Evolutionary conservation across 2,888 invertebrate species (phyloP), one percentile per base, ranked within the genome.

Genomic region (Tachina grossa): DNA sequence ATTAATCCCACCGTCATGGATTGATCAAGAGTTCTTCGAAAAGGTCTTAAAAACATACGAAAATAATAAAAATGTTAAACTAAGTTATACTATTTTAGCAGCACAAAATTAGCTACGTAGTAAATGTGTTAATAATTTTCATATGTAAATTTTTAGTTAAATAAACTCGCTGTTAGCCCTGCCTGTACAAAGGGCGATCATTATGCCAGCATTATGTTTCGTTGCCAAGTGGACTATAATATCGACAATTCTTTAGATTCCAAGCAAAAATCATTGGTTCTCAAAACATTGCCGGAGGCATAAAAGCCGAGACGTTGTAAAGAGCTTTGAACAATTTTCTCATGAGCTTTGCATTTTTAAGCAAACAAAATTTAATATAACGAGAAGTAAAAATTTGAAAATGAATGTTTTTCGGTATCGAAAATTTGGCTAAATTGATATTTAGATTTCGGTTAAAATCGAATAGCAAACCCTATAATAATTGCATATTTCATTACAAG

Each of bases 161-260:
- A 49, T 8, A 39, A 74, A 22, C 22, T 80, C 1, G 74, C 66
- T 45, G 22, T 87, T 13, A 83, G 72, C 1, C 86, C 89, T 1
- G 89, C 88, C 9, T 82, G 87, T 19, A 57, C 78, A 6, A 88
- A 87, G 39, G 88, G 89, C 9, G 89, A 89, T 79, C 89, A 89
- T 61, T 89, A 88, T 84, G 89, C 88, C 14, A 89, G 89, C 71
- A 59, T 88, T 53, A 89, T 89, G 88, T 89, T 88, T 76, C 87
- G 89, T 9, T 87, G 87, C 1, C 86, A 65, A 53, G 65, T 88
- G 3, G 47, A 61, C 14, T 88, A 85, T 59, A 43, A 19, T n/a
- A 57, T 51, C 13, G 47, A 22, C 4, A 51, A 59, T 16, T 31
- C 51, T 3, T 61, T 3, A 0, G n/a, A 47, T 1, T 31, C 57